Conservation (phyloP, 2,113 vertebrate genomes). For the Tinamus guttatus region DNA sequence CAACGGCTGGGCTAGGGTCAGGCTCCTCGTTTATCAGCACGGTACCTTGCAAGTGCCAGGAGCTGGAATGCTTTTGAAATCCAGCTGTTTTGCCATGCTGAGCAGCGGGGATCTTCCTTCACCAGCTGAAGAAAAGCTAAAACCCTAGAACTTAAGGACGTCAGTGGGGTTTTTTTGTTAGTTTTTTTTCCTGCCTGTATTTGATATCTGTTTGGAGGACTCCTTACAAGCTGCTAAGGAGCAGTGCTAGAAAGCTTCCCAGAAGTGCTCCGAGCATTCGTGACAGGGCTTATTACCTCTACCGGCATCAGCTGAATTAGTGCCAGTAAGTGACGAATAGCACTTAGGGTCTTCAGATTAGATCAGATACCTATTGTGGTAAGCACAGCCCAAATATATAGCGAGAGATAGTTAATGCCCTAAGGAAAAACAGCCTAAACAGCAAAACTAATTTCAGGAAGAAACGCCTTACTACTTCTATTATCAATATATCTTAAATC, state of each 20-base stretch:
- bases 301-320: not conserved
- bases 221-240: not conserved
- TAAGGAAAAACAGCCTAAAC: not conserved
- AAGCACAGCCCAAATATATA: not conserved
- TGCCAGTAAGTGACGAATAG: not conserved
- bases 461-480: not conserved
- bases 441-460: not conserved
- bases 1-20: rapidly evolving
- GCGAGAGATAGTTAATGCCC: not conserved
- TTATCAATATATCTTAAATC: not conserved
- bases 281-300: not conserved
- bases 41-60: not conserved
- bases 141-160: not conserved
- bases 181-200: not conserved
- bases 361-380: not conserved
- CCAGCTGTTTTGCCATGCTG: not conserved
- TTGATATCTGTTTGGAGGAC: not conserved
- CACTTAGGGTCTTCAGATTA: not conserved
- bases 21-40: not conserved
- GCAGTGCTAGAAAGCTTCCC: not conserved
- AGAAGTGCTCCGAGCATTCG: not conserved
- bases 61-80: not conserved
- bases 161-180: not conserved
- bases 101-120: not conserved
- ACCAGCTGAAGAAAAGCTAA: not conserved